These are phyloP conservation scores for Apotomis betuletana DNA, from an alignment of 2,888 invertebrate species.

Conservation along the genomic window DNA sequence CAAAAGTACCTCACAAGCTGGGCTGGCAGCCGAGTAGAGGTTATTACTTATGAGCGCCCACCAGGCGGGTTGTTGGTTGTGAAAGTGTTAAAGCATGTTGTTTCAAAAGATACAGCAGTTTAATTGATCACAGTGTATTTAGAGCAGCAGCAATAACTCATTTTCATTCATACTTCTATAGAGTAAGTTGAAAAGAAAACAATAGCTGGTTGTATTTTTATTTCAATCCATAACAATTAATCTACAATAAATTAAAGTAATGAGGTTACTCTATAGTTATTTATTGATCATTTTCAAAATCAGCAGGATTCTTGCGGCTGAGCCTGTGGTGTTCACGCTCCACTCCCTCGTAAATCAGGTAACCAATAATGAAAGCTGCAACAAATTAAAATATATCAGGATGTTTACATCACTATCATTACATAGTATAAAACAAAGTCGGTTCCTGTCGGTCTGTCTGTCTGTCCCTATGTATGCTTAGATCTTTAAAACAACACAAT, in stretches of 20 bases:
- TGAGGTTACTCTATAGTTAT: slow-evolving; percentile 10
- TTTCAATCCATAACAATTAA: slow-evolving; percentile 31
- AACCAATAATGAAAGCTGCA: slow-evolving; percentile 85
- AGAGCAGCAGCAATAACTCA: not conserved
- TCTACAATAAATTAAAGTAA: slow-evolving; percentile 38
- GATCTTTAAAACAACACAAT: too few relatives aligned
- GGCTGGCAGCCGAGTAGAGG: too few relatives aligned
- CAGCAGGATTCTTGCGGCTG: slow-evolving; percentile 87
- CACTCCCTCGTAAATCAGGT: slow-evolving; percentile 85
- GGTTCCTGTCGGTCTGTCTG: too few relatives aligned
- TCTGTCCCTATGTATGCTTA: too few relatives aligned
- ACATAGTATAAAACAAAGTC: too few relatives aligned
- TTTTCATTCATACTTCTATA: not conserved
- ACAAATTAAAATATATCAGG: slow-evolving; percentile 48
- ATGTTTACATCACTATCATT: too few relatives aligned
- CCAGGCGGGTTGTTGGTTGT: too few relatives aligned
- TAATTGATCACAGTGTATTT: not conserved
- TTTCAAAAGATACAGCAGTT: not conserved
- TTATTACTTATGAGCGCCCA: too few relatives aligned
- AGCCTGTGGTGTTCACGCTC: slow-evolving; percentile 81
- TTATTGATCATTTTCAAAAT: slow-evolving; percentile 87
- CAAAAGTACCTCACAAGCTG: too few relatives aligned
- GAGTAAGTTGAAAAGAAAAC: slow-evolving; percentile 14
- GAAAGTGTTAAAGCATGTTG: too few relatives aligned
- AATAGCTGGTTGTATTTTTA: slow-evolving; percentile 14